Conservation (phyloP, 2,888 invertebrate species). For the Parnassius smintheus region DNA sequence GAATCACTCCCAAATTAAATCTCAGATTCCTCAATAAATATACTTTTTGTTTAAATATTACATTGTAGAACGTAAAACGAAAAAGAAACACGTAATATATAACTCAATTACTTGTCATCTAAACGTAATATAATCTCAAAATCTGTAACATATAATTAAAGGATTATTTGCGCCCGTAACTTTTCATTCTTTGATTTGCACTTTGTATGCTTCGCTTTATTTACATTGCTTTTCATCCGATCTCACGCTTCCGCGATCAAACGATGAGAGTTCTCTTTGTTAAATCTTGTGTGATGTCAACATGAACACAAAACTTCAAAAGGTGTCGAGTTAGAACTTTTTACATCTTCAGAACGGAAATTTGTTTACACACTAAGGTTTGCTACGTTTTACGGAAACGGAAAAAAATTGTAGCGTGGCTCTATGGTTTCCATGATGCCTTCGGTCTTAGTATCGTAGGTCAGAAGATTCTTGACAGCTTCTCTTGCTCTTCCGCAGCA, state of each 20-base stretch:
- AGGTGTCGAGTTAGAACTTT: slow-evolving; percentile 19
- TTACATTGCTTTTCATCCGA: slow-evolving; percentile 10
- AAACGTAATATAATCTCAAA: background rate
- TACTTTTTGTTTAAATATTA: too few species aligned
- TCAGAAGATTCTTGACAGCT: too few species aligned
- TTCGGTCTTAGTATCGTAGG: too few species aligned
- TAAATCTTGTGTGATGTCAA: slow-evolving; percentile 21
- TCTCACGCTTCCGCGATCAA: slow-evolving; percentile 21
- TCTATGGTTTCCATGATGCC: too few species aligned
- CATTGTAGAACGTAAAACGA: too few species aligned
- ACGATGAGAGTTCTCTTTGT: slow-evolving; percentile 20
- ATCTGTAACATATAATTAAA: background rate
- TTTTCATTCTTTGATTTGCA: slow-evolving; percentile 18
- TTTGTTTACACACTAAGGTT: background rate
- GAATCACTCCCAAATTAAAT: too few species aligned
- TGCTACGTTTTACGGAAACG: background rate
- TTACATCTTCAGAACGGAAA: slow-evolving; percentile 8
- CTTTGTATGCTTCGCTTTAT: slow-evolving; percentile 5
- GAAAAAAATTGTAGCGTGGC: background rate
- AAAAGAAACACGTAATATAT: too few species aligned
- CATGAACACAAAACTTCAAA: slow-evolving; percentile 21
- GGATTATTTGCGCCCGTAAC: background rate
- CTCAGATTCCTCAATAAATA: too few species aligned
- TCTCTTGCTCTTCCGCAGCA: too few species aligned
- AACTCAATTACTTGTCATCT: too few species aligned